A percentile compares a stretch with the other conserved stretches of the same genome.
Conservation (phyloP, 1,140 invertebrate genomes). For the Pseudobourletiella spinata region DNA sequence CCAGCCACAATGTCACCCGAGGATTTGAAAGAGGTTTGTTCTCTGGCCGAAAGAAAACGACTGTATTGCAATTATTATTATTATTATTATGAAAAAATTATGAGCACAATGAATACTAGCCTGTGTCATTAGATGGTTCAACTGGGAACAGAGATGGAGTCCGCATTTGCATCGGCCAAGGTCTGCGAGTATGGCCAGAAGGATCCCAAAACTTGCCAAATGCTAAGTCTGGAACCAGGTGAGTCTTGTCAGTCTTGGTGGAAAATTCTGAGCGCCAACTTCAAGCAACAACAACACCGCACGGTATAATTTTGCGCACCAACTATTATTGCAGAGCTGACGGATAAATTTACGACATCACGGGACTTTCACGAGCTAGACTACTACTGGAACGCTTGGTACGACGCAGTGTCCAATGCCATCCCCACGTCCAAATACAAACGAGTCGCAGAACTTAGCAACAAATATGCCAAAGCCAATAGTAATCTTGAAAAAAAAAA, state of each 20-base stretch:
- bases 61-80: too few species aligned
- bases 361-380: slow-evolving; percentile 46
- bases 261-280: too few species aligned
- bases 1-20: neutral
- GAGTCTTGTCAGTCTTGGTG: too few species aligned
- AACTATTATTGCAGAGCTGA: too few species aligned
- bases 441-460: slow-evolving; percentile 12
- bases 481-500: too few species aligned
- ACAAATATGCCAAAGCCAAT: slow-evolving; percentile 15
- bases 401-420: slow-evolving; percentile 11
- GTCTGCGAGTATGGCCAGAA: slow-evolving; percentile 32
- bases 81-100: too few species aligned
- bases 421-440: slow-evolving; percentile 7
- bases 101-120: too few species aligned
- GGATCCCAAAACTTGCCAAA: slow-evolving; percentile 15
- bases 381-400: slow-evolving; percentile 54
- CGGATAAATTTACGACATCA: slow-evolving; percentile 38
- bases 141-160: slow-evolving; percentile 21
- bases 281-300: too few species aligned
- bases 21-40: neutral
- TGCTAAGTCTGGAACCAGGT: slow-evolving; percentile 5
- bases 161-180: slow-evolving; percentile 18
- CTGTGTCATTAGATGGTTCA: slow-evolving; percentile 17
- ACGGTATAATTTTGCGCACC: too few species aligned
- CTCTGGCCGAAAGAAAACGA: too few species aligned